Evolutionary conservation across 2,113 vertebrate species (phyloP).

Genomic region (Anas platyrhynchos): DNA sequence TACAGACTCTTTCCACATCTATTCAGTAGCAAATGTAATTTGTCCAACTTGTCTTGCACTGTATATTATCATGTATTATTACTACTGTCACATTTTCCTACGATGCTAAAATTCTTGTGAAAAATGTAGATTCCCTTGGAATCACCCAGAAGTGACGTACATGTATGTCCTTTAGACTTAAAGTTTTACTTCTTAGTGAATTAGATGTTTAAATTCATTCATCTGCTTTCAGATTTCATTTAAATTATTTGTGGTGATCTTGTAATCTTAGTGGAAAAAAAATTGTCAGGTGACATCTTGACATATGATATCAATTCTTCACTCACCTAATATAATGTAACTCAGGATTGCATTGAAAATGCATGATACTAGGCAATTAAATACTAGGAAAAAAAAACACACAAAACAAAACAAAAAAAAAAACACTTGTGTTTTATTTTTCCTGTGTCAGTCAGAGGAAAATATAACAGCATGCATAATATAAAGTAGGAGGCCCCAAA

Average conservation of each 20-base stretch:
- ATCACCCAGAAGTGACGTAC: background rate
- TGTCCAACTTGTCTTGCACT: constrained; percentile 41
- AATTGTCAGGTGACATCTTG: background rate
- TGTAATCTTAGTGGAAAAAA: background rate
- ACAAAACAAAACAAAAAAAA: too few relatives aligned
- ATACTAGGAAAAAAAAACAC: too few relatives aligned
- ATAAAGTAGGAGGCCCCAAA: background rate
- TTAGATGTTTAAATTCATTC: background rate
- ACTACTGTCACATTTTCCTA: constrained; percentile 47
- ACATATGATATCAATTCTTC: background rate
- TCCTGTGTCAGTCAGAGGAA: background rate
- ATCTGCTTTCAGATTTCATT: background rate
- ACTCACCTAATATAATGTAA: background rate
- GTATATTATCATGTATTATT: constrained; percentile 57
- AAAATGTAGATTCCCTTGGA: constrained; percentile 18
- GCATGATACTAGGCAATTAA: background rate
- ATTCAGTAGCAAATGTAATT: constrained; percentile 51
- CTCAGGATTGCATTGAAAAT: constrained; percentile 10
- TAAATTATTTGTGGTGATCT: background rate
- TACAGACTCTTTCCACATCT: constrained; percentile 46
- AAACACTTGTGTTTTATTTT: background rate
- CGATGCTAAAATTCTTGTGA: constrained; percentile 12
- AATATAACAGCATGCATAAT: background rate
- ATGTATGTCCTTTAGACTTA: background rate
- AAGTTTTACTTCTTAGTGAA: background rate